Evolutionary conservation across 2,888 invertebrate species (phyloP).

Genomic region (Andrena marginata): DNA sequence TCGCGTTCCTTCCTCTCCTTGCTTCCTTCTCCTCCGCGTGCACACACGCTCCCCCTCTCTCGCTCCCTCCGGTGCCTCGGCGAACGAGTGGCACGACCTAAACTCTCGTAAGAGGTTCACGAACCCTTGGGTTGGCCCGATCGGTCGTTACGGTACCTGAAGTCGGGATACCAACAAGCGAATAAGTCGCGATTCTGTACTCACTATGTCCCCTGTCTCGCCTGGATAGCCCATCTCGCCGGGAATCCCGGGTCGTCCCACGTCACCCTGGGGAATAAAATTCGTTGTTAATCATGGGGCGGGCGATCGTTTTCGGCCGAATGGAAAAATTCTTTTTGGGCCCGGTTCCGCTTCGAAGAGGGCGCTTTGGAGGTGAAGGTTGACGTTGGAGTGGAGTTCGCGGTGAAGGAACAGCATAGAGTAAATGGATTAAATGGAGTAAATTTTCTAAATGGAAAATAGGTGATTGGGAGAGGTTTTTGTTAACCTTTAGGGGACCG

Average conservation of each 20-base stretch:
- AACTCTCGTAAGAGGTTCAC: slow-evolving; percentile 65
- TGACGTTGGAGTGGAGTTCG: neutral
- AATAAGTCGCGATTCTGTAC: slow-evolving; percentile 59
- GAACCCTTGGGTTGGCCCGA: slow-evolving; percentile 64
- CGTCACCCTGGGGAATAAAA: slow-evolving; percentile 74
- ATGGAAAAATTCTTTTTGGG: neutral
- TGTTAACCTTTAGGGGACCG: too few relatives aligned
- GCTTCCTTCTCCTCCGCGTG: neutral
- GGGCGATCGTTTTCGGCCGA: neutral
- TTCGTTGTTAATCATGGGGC: neutral
- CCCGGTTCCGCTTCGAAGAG: too few relatives aligned
- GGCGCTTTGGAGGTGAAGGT: neutral
- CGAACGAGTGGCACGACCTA: slow-evolving; percentile 51
- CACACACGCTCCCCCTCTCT: too few relatives aligned
- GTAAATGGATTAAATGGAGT: too few relatives aligned
- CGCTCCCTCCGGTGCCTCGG: neutral
- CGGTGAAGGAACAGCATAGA: too few relatives aligned
- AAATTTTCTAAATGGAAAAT: too few relatives aligned
- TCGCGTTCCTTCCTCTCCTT: slow-evolving; percentile 10
- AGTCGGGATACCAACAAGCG: slow-evolving; percentile 40
- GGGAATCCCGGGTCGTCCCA: slow-evolving; percentile 78
- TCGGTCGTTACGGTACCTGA: slow-evolving; percentile 70
- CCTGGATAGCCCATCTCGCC: slow-evolving; percentile 82
- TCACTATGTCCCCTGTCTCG: slow-evolving; percentile 81
- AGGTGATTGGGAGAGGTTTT: too few relatives aligned